Percentiles rank a stretch among this genome's conserved stretches.
Conservation (phyloP, 2,113 vertebrate genomes). For the Apteryx owenii region DNA sequence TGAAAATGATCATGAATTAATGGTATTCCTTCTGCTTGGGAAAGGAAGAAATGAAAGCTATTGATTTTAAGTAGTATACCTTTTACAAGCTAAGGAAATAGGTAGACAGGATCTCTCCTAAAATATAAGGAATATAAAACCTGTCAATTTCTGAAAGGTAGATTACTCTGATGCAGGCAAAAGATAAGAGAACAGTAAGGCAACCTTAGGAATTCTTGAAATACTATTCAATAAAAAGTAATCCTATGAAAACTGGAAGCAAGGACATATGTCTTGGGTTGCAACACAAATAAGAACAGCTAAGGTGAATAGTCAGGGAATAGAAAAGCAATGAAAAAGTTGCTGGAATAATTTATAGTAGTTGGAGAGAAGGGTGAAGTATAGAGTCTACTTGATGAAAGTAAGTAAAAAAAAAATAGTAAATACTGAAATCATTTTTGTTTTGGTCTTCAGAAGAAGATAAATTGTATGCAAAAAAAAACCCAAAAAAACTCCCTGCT, state of each 20-base stretch:
- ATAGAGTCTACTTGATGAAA: neutral
- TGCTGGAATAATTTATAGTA: neutral
- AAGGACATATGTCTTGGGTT: neutral
- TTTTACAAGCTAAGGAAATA: neutral
- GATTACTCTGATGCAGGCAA: neutral
- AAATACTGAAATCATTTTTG: neutral
- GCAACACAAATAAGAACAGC: neutral
- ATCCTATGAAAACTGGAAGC: neutral
- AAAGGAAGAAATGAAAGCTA: neutral
- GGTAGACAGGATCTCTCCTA: neutral
- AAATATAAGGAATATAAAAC: neutral
- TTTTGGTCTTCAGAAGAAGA: neutral
- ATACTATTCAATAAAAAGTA: neutral
- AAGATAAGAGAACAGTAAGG: neutral
- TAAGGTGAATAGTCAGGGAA: neutral
- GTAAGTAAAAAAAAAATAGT: neutral
- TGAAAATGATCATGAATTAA: neutral
- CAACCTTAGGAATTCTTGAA: neutral
- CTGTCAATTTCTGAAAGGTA: neutral
- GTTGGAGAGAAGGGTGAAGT: neutral
- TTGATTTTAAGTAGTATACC: neutral
- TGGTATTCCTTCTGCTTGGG: neutral
- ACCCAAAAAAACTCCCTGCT: neutral
- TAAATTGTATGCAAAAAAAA: neutral
- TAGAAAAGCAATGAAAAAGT: neutral